A percentile compares a stretch with the other conserved stretches of the same genome.
These are phyloP conservation scores for Epizoanthus stellaris DNA, from an alignment of 92 coral and sea anemone species.

Conservation along the genomic window DNA sequence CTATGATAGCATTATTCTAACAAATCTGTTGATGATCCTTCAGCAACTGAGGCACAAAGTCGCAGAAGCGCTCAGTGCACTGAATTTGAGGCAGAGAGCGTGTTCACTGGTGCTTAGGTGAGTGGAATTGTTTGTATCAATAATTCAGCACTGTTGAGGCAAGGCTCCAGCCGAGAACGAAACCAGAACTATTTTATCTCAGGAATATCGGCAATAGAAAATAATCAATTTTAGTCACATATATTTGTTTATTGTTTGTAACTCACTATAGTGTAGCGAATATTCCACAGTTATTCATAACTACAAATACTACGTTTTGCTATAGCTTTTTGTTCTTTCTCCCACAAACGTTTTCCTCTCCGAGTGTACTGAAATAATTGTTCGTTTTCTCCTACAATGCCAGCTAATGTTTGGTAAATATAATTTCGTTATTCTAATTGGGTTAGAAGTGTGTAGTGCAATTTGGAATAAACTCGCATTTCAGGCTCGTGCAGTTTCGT, in stretches of 20 bases:
- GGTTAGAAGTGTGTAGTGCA: too few relatives aligned
- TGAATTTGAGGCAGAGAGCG: constrained; percentile 84
- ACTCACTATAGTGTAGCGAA: too few relatives aligned
- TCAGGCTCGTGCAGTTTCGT: too few relatives aligned
- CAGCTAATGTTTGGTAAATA: too few relatives aligned
- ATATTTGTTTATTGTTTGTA: too few relatives aligned
- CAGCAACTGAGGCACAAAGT: constrained; percentile 87
- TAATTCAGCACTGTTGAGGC: neutral
- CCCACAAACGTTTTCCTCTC: neutral
- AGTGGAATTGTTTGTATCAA: neutral
- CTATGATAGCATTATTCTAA: neutral
- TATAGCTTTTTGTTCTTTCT: neutral
- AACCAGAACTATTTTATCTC: too few relatives aligned
- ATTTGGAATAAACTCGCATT: too few relatives aligned
- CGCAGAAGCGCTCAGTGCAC: constrained; percentile 76
- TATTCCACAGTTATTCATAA: too few relatives aligned
- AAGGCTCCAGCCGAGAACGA: too few relatives aligned
- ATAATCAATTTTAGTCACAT: too few relatives aligned
- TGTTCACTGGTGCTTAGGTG: constrained; percentile 83
- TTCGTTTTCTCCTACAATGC: neutral
- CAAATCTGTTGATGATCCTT: neutral
- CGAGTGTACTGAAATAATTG: neutral
- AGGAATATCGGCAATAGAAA: too few relatives aligned
- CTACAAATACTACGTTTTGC: neutral
- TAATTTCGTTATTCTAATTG: too few relatives aligned